Conservation (phyloP, 2,888 invertebrate species). For the Himalopsyche tibetana region DNA sequence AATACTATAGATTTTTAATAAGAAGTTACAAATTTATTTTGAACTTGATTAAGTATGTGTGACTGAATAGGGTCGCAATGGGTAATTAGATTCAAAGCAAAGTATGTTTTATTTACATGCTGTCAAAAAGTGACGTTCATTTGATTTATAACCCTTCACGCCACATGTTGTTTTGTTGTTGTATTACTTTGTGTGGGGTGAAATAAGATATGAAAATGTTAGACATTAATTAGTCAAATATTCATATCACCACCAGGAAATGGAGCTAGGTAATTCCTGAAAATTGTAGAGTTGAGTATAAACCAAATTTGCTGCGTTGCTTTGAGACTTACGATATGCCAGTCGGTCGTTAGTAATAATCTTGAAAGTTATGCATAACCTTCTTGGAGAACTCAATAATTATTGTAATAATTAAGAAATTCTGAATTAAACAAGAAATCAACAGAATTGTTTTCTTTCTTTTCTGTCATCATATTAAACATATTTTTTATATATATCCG, state of each 20-base stretch:
- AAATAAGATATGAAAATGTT: not conserved
- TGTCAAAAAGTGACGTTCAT: not conserved
- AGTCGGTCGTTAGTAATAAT: not conserved
- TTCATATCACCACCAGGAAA: not conserved
- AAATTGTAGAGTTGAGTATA: constrained; percentile 10
- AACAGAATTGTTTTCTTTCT: too few relatives aligned
- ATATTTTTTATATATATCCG: too few relatives aligned
- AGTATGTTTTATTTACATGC: not conserved
- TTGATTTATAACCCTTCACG: constrained; percentile 16
- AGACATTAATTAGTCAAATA: constrained; percentile 23
- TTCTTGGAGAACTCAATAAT: not conserved
- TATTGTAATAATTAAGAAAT: not conserved
- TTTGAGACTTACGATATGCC: constrained; percentile 7
- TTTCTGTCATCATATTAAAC: too few relatives aligned
- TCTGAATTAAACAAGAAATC: not conserved
- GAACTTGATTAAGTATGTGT: too few relatives aligned
- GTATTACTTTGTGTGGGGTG: constrained; percentile 1
- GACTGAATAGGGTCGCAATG: too few relatives aligned
- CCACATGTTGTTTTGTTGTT: constrained; percentile 4
- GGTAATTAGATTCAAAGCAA: not conserved
- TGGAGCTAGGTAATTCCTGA: not conserved
- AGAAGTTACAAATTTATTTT: too few relatives aligned
- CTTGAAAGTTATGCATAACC: not conserved
- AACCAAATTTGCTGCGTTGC: constrained; percentile 24
- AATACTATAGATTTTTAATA: too few relatives aligned